These are phyloP conservation scores for Slavum lentiscoides DNA, from an alignment of 2,888 invertebrate genomes.

Conservation along the genomic window DNA sequence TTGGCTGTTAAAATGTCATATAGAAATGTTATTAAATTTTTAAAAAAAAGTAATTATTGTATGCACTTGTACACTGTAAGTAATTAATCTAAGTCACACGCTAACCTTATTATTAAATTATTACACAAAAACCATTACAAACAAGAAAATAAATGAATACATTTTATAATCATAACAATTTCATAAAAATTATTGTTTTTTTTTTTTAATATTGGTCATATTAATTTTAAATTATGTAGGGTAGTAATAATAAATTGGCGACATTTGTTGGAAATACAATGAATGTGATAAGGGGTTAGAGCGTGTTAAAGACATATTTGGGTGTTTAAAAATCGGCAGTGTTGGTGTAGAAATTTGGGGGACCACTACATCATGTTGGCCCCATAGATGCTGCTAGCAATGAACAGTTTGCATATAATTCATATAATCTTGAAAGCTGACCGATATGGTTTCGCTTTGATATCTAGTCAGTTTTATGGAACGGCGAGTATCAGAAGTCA, in stretches of 20 bases:
- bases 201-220: constrained; percentile 15
- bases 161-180: constrained; percentile 2
- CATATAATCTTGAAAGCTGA: constrained; percentile 82
- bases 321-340: constrained; percentile 33
- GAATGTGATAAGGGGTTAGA: background rate
- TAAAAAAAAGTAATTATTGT: background rate
- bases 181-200: constrained; percentile 2
- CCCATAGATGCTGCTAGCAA: constrained; percentile 74
- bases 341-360: constrained; percentile 56
- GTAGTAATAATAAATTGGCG: constrained; percentile 8
- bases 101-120: background rate
- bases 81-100: background rate
- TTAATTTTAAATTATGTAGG: background rate
- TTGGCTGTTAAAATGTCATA: background rate
- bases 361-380: constrained; percentile 60
- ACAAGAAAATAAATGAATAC: background rate
- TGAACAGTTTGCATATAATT: constrained; percentile 69
- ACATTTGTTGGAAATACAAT: constrained; percentile 25
- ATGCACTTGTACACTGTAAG: background rate
- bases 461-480: constrained; percentile 93
- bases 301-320: background rate
- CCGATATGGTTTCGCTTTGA: constrained; percentile 92
- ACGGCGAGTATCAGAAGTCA: constrained; percentile 84
- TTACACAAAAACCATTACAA: constrained; percentile 24
- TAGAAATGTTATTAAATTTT: background rate